Base-by-base conservation (phyloP, 1,140 invertebrate genomes). In the Anadara kagoshimensis region DNA sequence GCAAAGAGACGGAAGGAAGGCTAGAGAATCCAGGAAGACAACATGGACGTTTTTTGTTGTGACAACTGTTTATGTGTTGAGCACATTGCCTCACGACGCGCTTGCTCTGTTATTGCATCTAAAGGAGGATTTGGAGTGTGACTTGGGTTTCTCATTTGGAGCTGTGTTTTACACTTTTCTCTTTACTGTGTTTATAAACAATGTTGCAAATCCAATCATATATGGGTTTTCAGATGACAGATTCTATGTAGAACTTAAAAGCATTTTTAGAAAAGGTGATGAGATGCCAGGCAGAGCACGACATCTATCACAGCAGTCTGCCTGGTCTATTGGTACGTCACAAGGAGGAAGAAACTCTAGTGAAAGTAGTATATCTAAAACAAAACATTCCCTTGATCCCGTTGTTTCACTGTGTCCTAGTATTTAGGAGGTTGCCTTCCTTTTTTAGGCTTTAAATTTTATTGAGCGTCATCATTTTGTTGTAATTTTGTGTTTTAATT, bases 121-220 rank as follows among this genome's bases (percentile, higher is more conserved):
- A 1, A 57, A 66, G 20, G 36, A 36, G 24, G 56, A 73, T 45
- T 24, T 73, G 26, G 70, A 73, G 41, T 73, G 70, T 47, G 44
- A 44, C 1, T 36, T 73, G 29, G 53, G 44, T 5, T 73, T 67
- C n/a, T 29, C 45, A 2, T 22, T 49, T 7, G 70, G 70, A 16
- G 64, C 70, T 4, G 47, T 67, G 7, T 73, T 61, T n/a, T 73
- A 64, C 24, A 73, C 70, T 2, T 73, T 73, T 24, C 67, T 73
- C 16, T 73, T 63, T 63, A 67, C 70, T 0, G 63, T 73, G 3
- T 73, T 73, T 47, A 47, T 73, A 3, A 73, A 73, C 24, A 73
- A 73, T 20, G 56, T 73, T 18, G 64, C 70, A 24, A 73, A 73
- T 44, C 70, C 70, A 41, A 56, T 73, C 22, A 73, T 73, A n/a